Evolutionary conservation across 2,888 invertebrate genomes (phyloP), one percentile per base, ranked within the genome.

Genomic region (Sinhomidia bicolor): DNA sequence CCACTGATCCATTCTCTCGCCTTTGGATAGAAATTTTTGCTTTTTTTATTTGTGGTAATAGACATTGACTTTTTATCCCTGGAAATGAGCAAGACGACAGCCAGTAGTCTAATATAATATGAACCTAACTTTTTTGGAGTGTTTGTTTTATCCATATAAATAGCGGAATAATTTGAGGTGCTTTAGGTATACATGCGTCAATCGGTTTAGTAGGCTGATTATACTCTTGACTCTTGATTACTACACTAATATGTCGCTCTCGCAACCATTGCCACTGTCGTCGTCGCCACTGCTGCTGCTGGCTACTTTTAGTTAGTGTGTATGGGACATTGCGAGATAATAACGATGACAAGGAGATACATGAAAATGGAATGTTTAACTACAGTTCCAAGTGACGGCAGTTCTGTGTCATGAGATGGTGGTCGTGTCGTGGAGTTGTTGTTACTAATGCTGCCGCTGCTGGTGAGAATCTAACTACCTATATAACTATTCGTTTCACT

Each of bases 331-430:
- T 12, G 36, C 36, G 57, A 54, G 79, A 71, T 68, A 68, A 79
- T 76, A 62, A 62, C 14, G 78, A 54, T 60, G 76, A 84, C 76
- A 57, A 60, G 41, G 60, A 62, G 57, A 83, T 83, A 83, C 71
- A 83, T 84, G 81, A 81, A 87, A 87, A 81, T 87, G 74, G 86
- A 74, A 81, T 81, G 81, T 74, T 87, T 81, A 32, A 80, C 79
- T 78, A 78, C 76, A 78, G 23, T 23, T 78, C 78, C 65, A 78
- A 36, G 17, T 85, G 78, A 85, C 60, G 60, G 41, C 20, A 51
- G 47, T n/a, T n/a, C 23, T 36, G 54, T 26, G n/a, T 54, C 26
- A 54, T 41, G 60, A 47, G 74, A 20, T 54, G 41, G 26, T 85
- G 60, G 57, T 74, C 57, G 57, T 20, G 57, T 7, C n/a, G 14